Evolutionary conservation across 2,888 invertebrate genomes (phyloP), one percentile per base, ranked within the genome.

Genomic region (Andrena fulva): DNA sequence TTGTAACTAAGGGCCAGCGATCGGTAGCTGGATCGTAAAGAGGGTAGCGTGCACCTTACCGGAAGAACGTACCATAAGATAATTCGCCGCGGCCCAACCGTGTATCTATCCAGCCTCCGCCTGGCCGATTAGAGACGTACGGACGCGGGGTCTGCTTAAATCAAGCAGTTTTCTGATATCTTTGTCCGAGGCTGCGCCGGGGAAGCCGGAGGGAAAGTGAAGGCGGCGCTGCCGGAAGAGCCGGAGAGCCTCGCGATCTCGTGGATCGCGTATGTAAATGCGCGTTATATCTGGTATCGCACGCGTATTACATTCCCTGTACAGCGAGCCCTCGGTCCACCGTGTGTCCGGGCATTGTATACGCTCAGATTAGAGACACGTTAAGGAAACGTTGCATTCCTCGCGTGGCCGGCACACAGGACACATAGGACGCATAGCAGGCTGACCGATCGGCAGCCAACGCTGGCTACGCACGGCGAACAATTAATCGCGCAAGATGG

Each of bases 401-500:
- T 42, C 84, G 80, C 35, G 33, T 29, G 63, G 64, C 68, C 74
- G 48, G 48, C 62, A 31, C 42, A 4, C 0, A 42, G 12, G 42
- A 12, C 42, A 12, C 42, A 42, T 12, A 16, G 42, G 42, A 5
- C 5, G 42, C 42, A 0, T 16, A 48, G 68, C 24, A 50, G 63
- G 62, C 35, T 52, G 76, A 62, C 67, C 68, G 78, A 68, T 52
- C 77, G 71, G 50, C 50, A 27, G 73, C 56, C 48, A 63, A 12
- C 48, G 7, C 24, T 62, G 72, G 63, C 64, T 59, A 50, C 69
- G 72, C 77, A 56, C 71, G 59, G 62, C 73, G 56, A 77, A 86
- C 87, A 86, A 86, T 87, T 87, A 88, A 87, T 82, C 86, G 88
- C 73, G 81, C 79, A 71, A 81, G 85, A 88, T 83, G 86, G 83